Conservation (phyloP, 2,888 invertebrate species). For the Drosophila helvetica region DNA sequence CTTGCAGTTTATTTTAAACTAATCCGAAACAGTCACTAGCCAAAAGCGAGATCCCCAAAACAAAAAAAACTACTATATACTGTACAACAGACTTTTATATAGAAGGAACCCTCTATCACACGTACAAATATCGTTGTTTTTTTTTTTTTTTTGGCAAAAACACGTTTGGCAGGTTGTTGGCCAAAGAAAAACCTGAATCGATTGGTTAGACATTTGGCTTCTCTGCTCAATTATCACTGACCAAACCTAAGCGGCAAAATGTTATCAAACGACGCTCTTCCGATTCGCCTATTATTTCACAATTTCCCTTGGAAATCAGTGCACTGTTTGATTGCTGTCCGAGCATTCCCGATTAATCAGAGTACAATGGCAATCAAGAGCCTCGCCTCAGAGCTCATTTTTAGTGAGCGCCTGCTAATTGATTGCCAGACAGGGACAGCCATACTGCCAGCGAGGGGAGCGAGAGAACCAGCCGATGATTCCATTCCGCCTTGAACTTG, state of each 20-base stretch:
- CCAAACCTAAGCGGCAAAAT: conserved; percentile 76
- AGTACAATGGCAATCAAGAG: conserved; percentile 7
- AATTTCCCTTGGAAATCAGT: conserved; percentile 6
- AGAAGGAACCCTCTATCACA: not conserved
- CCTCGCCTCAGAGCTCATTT: conserved; percentile 4
- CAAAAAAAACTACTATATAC: not conserved
- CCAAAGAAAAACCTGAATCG: not conserved
- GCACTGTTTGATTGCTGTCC: conserved; percentile 1
- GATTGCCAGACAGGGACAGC: conserved; percentile 49
- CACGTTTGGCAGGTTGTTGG: conserved; percentile 65
- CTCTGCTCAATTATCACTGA: conserved; percentile 68
- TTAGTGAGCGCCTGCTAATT: conserved; percentile 51
- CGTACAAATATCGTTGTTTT: too few species aligned
- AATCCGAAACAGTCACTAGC: not conserved
- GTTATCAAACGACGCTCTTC: conserved; percentile 27
- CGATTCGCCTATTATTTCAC: not conserved
- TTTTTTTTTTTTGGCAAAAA: conserved; percentile 58
- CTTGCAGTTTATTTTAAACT: not conserved
- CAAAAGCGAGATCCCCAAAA: not conserved
- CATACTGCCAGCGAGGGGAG: not conserved
- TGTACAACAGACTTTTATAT: not conserved
- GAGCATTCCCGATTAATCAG: not conserved
- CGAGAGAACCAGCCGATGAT: not conserved
- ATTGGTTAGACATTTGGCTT: conserved; percentile 22
- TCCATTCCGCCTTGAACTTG: conserved; percentile 58